Conservation (phyloP, 2,113 vertebrate species). For the Psittacara wagleri region DNA sequence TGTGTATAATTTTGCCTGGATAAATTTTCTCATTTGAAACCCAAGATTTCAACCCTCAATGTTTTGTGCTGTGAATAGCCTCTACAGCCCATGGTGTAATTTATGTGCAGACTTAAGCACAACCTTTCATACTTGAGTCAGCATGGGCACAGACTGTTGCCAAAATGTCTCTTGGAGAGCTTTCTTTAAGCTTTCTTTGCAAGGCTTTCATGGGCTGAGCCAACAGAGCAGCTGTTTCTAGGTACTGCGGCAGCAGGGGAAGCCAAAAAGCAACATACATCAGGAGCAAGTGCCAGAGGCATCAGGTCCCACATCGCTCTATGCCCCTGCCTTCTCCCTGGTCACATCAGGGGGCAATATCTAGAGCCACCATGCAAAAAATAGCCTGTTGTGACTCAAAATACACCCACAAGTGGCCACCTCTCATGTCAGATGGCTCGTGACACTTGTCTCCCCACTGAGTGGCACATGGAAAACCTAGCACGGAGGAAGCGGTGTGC, state of each 20-base stretch:
- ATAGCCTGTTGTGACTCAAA: neutral
- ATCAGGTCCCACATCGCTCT: rapidly evolving
- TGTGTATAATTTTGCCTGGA: neutral
- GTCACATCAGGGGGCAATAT: too few relatives aligned
- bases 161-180: neutral
- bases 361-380: neutral
- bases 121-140: neutral
- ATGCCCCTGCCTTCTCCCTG: neutral
- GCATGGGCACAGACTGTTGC: neutral
- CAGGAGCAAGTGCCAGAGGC: neutral
- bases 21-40: neutral
- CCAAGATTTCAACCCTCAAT: neutral
- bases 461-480: neutral
- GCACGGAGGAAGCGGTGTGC: neutral
- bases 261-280: neutral
- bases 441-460: neutral
- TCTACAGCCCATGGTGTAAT: neutral
- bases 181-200: neutral
- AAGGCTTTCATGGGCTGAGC: neutral
- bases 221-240: neutral
- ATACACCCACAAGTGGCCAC: neutral
- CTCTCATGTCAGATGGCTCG: neutral
- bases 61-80: neutral
- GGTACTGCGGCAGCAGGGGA: neutral
- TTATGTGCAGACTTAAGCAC: neutral